These are phyloP conservation scores for Neolamprologus longior DNA, from an alignment of 2,113 vertebrate species.

Conservation along the genomic window DNA sequence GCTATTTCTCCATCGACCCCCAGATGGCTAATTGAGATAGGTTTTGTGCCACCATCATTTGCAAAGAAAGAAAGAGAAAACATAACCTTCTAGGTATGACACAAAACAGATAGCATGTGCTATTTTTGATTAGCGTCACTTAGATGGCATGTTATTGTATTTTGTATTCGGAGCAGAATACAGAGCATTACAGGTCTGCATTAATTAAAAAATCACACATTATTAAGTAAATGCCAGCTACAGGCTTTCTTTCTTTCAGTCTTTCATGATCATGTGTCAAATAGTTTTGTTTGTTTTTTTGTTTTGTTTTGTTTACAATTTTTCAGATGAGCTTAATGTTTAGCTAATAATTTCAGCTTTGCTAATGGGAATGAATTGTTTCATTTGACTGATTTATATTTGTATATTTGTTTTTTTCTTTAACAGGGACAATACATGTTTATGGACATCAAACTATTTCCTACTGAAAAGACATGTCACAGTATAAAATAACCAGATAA, in stretches of 20 bases:
- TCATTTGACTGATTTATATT: background rate
- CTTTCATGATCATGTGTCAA: background rate
- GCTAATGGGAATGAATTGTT: background rate
- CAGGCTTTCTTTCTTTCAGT: background rate
- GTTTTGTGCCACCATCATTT: slow-evolving; percentile 35
- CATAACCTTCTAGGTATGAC: slow-evolving; percentile 3
- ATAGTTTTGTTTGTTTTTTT: background rate
- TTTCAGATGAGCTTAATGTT: background rate
- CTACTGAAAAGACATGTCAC: background rate
- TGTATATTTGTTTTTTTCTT: background rate
- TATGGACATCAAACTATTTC: background rate
- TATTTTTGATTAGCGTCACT: background rate
- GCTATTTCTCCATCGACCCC: slow-evolving; percentile 42
- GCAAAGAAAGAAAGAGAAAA: background rate
- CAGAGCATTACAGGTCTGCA: background rate
- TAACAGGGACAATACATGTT: background rate
- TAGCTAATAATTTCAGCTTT: background rate
- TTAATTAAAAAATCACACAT: background rate
- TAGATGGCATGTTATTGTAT: background rate
- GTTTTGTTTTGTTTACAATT: background rate
- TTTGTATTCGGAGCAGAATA: background rate
- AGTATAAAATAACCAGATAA: background rate
- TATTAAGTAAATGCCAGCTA: background rate
- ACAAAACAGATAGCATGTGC: background rate
- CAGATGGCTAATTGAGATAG: slow-evolving; percentile 54